phyloP scores from a whole-genome alignment of 2,113 vertebrate species.

The Hippocampus abdominalis region DNA sequence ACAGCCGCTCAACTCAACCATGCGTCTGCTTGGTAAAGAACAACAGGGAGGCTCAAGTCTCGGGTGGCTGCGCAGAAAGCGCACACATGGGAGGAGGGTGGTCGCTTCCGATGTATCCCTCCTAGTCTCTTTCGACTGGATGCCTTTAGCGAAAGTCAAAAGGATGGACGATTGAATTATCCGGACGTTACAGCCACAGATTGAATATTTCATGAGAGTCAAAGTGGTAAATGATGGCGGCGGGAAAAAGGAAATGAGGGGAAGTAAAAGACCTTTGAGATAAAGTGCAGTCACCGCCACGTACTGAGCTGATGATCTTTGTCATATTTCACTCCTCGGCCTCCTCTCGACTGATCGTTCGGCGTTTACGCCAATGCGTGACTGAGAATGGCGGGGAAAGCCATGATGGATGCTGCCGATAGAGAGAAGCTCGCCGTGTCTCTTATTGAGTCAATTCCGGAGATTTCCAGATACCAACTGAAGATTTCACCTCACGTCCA shows the following conservation, averaged over 20 bases:
- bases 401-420: neutral
- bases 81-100: neutral
- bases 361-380: neutral
- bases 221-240: neutral
- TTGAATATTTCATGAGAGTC: slow-evolving; percentile 13
- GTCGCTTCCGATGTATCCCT: neutral
- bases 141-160: neutral
- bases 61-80: neutral
- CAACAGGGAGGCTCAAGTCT: neutral
- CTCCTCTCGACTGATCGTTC: neutral
- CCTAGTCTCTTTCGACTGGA: neutral
- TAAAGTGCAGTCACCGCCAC: slow-evolving; percentile 12
- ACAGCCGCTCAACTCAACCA: slow-evolving; percentile 31
- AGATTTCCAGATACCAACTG: neutral
- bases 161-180: slow-evolving; percentile 1
- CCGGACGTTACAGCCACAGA: slow-evolving; percentile 4
- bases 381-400: neutral
- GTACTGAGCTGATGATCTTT: slow-evolving; percentile 2
- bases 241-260: slow-evolving; percentile 17
- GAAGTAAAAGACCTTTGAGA: slow-evolving; percentile 24
- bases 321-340: slow-evolving; percentile 2
- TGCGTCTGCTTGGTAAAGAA: slow-evolving; percentile 30
- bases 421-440: neutral
- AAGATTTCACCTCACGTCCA: neutral
- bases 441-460: neutral